phyloP scores from a whole-genome alignment of 2,113 vertebrate genomes.

The Alligator sinensis region DNA sequence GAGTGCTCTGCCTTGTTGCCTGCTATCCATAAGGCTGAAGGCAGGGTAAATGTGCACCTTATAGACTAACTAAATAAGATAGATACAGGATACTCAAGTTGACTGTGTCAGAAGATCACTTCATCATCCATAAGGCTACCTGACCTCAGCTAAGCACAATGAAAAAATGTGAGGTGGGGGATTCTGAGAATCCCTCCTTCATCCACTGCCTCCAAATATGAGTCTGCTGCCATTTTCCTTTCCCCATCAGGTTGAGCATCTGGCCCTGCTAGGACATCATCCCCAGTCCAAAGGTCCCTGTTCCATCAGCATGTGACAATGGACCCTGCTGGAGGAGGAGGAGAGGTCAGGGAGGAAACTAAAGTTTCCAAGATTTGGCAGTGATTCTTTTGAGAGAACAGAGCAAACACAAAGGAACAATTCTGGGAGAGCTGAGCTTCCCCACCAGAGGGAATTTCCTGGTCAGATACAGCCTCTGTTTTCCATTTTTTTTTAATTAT shows the following conservation, averaged over 20 bases:
- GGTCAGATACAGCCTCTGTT: background rate
- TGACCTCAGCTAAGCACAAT: no score
- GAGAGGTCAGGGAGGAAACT: background rate
- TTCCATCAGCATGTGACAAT: background rate
- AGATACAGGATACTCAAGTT: no score
- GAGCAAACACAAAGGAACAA: conserved; percentile 72
- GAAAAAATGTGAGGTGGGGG: background rate
- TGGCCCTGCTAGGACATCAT: background rate
- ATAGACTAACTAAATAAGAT: no score
- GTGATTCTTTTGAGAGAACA: background rate
- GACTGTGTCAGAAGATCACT: no score
- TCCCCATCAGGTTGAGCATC: background rate
- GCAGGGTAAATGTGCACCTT: no score
- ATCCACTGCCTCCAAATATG: background rate
- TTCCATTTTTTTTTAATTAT: background rate
- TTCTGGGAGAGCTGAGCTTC: conserved; percentile 59
- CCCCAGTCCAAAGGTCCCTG: background rate
- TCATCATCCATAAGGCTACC: no score
- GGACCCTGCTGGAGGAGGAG: background rate
- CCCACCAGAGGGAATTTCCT: conserved; percentile 51
- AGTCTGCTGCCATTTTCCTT: background rate
- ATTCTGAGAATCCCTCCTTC: background rate
- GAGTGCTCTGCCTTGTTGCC: background rate
- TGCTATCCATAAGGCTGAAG: background rate
- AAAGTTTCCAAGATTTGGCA: background rate